Evolutionary conservation across 2,113 vertebrate genomes (phyloP).

Genomic region (Dasyurus viverrinus): DNA sequence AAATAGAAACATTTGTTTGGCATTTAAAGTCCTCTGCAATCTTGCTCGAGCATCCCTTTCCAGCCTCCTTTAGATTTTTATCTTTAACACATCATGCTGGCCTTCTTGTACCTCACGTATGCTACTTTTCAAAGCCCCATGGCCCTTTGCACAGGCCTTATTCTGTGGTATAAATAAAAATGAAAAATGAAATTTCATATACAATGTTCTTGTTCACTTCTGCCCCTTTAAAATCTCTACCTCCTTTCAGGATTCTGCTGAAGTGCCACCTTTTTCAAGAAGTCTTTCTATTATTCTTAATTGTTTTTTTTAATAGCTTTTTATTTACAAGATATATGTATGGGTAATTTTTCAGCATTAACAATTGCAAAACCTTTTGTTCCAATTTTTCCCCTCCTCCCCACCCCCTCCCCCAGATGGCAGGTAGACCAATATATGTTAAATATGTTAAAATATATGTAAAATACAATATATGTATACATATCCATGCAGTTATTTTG

Average conservation of each 20-base stretch:
- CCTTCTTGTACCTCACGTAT: neutral
- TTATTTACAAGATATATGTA: no score
- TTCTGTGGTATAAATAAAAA: neutral
- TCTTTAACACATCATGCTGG: neutral
- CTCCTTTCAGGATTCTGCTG: neutral
- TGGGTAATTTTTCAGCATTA: no score
- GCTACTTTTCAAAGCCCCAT: neutral
- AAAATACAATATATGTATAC: no score
- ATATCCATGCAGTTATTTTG: no score
- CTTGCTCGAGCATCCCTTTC: neutral
- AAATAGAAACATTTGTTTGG: neutral
- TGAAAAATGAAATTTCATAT: neutral
- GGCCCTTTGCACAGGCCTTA: neutral
- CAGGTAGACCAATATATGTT: no score
- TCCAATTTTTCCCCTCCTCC: no score
- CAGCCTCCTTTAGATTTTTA: neutral
- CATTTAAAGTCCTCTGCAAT: neutral
- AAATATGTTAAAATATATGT: no score
- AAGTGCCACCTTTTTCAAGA: neutral
- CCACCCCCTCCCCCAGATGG: no score
- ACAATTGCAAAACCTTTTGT: no score
- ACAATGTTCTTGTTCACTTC: neutral
- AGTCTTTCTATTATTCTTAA: neutral
- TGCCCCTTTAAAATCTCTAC: neutral
- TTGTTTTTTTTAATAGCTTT: no score